Conservation (phyloP, 2,113 vertebrate species). For the Murina feae region DNA sequence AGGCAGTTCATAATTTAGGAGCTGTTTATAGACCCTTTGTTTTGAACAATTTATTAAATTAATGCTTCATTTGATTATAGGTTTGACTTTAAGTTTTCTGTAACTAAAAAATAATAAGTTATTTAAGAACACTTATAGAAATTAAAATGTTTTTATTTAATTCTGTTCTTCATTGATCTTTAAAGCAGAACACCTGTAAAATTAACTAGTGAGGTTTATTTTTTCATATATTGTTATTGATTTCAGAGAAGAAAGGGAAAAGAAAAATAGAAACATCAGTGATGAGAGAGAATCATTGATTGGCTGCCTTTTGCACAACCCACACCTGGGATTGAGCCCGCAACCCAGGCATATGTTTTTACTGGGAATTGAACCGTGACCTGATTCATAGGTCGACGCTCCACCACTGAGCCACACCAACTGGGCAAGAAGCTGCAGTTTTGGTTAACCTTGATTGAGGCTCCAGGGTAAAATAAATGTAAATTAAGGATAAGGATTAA, state of each 20-base stretch:
- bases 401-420: no score
- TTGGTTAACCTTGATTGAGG: not conserved
- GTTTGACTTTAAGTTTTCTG: not conserved
- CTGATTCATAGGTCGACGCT: no score
- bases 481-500: constrained; percentile 14
- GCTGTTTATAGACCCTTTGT: constrained; percentile 4
- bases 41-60: constrained; percentile 7
- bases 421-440: not conserved
- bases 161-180: not conserved
- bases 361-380: no score
- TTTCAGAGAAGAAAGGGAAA: no score
- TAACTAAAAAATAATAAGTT: not conserved
- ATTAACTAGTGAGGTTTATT: not conserved
- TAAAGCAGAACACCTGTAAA: constrained; percentile 1
- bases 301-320: no score
- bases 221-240: no score
- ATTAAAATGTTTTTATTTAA: constrained; percentile 33
- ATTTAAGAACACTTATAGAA: not conserved
- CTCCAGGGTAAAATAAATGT: not conserved
- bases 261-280: no score
- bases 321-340: no score
- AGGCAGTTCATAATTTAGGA: not conserved
- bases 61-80: not conserved
- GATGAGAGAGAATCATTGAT: no score
- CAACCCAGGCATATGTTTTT: no score